phyloP scores from a whole-genome alignment of 2,797 vertebrate genomes.

The Eulemur coronatus region DNA sequence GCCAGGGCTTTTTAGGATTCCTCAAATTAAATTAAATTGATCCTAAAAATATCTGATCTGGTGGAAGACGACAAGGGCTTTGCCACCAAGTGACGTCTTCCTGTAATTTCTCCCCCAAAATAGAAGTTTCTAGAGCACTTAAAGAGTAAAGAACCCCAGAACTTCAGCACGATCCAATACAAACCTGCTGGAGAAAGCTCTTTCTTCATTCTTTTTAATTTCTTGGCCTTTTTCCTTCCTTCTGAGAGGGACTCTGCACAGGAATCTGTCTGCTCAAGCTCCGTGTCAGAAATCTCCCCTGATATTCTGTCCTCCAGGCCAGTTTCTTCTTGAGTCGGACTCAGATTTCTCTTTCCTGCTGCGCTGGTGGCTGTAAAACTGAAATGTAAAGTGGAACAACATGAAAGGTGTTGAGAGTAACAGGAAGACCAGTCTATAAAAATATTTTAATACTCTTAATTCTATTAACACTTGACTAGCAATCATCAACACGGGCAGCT shows the following conservation, averaged over 20 bases:
- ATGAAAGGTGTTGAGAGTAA: neutral
- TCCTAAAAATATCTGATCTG: neutral
- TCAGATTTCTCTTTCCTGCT: constrained; percentile 91
- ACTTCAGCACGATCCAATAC: neutral
- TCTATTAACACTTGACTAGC: neutral
- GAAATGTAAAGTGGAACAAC: neutral
- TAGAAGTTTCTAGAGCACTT: neutral
- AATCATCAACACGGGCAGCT: neutral
- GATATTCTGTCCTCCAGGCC: constrained; percentile 77
- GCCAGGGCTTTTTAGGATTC: neutral
- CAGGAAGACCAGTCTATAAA: neutral
- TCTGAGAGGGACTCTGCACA: constrained; percentile 86
- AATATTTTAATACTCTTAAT: neutral
- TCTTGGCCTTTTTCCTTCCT: constrained; percentile 88
- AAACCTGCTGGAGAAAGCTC: constrained; percentile 84
- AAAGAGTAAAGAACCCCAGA: neutral
- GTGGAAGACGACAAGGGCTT: neutral
- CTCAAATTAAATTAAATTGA: neutral
- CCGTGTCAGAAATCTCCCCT: constrained; percentile 66
- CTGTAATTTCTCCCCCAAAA: neutral
- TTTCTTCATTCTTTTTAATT: constrained; percentile 88
- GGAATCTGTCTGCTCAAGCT: constrained; percentile 82
- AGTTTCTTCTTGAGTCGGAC: constrained; percentile 88
- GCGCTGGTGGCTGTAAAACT: constrained; percentile 81
- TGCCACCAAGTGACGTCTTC: neutral